A percentile compares a stretch with the other conserved stretches of the same genome.
These are phyloP conservation scores for Psix sp. DNA, from an alignment of 1,140 invertebrate genomes.

Conservation along the genomic window DNA sequence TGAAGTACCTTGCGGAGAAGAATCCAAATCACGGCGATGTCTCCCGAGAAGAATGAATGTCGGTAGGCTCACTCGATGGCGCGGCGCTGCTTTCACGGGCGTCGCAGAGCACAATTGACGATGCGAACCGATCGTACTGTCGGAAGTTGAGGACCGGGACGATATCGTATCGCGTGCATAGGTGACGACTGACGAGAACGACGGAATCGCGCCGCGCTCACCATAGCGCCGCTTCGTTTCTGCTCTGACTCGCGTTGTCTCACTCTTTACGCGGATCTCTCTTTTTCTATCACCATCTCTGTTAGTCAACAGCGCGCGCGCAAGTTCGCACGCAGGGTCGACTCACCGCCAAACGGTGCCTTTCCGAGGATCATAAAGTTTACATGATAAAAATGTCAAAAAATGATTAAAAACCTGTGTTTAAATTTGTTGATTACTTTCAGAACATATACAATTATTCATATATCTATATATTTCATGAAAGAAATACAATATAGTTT, in stretches of 20 bases:
- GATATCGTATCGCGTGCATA: slow-evolving; percentile 67
- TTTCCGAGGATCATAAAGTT: no score
- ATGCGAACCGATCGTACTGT: slow-evolving; percentile 38
- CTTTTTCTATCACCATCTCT: slow-evolving; percentile 28
- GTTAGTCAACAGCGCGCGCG: slow-evolving; percentile 20
- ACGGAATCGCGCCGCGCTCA: slow-evolving; percentile 67
- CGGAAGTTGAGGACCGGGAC: slow-evolving; percentile 56
- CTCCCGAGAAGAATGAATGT: no score
- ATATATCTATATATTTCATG: no score
- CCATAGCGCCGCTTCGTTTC: slow-evolving; percentile 64
- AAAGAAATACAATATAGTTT: no score
- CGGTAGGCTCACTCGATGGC: no score
- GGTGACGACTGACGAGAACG: slow-evolving; percentile 68
- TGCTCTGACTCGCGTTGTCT: slow-evolving; percentile 53
- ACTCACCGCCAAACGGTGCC: slow-evolving; percentile 5
- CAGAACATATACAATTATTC: no score
- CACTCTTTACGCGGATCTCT: slow-evolving; percentile 52
- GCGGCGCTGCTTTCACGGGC: no score
- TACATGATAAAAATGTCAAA: no score
- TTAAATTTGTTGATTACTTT: no score
- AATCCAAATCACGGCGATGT: no score
- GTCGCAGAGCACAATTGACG: slow-evolving; percentile 37
- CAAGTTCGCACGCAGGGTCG: slow-evolving; percentile 27
- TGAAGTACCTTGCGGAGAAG: no score
- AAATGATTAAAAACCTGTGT: no score